phyloP scores from a whole-genome alignment of 2,113 vertebrate species.

The Turdus rufiventris region DNA sequence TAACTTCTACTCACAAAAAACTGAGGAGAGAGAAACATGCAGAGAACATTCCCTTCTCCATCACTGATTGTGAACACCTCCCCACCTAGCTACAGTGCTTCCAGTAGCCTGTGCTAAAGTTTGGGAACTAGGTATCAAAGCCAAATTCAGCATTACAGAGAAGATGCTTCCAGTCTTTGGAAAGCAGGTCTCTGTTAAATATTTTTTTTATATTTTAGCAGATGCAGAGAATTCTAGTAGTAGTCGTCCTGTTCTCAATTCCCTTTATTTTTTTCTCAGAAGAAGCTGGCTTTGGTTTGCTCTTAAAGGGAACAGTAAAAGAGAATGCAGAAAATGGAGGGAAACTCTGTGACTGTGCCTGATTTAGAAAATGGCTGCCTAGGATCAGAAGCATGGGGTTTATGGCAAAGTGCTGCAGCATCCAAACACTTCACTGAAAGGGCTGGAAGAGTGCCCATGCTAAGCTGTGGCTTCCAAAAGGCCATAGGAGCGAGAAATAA shows the following conservation, averaged over 20 bases:
- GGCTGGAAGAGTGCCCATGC: background rate
- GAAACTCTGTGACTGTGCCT: background rate
- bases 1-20: background rate
- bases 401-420: background rate
- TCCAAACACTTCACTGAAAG: background rate
- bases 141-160: background rate
- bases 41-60: background rate
- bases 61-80: background rate
- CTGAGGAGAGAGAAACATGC: background rate
- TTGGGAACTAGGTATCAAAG: background rate
- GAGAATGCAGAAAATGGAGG: background rate
- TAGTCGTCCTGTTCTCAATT: background rate
- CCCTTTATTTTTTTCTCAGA: background rate
- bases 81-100: background rate
- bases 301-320: background rate
- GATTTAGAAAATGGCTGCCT: background rate
- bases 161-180: background rate
- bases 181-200: background rate
- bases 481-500: background rate
- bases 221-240: background rate
- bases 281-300: background rate
- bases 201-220: background rate
- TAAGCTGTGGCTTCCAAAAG: background rate
- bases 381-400: background rate
- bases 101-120: background rate